Evolutionary conservation across 2,797 vertebrate species (phyloP).

Genomic region (Enteromius treurensis): DNA sequence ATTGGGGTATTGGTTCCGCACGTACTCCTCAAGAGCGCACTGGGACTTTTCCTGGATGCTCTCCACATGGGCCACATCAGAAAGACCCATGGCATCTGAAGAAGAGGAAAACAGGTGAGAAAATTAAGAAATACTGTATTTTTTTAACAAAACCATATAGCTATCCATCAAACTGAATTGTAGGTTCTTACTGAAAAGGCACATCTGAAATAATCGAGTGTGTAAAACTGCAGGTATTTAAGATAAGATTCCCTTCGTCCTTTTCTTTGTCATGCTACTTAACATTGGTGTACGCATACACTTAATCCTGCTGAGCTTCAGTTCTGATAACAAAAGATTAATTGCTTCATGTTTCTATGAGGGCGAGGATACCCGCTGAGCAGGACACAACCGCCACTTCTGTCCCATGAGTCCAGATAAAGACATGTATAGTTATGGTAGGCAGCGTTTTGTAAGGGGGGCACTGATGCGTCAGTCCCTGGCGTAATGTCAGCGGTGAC

Average conservation of each 20-base stretch:
- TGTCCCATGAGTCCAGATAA: conserved; percentile 39
- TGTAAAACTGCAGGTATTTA: conserved; percentile 45
- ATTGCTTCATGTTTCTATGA: conserved; percentile 69
- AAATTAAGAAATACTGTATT: neutral
- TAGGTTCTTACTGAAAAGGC: neutral
- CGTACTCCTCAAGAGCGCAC: conserved; percentile 88
- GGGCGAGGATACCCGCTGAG: conserved; percentile 55
- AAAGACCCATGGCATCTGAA: conserved; percentile 85
- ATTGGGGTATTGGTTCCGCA: conserved; percentile 85
- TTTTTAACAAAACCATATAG: neutral
- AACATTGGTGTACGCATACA: conserved; percentile 65
- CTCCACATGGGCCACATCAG: conserved; percentile 86
- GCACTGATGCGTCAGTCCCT: conserved; percentile 33
- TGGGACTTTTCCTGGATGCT: conserved; percentile 90
- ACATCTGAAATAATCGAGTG: neutral
- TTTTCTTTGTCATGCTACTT: conserved; percentile 62
- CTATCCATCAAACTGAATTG: neutral
- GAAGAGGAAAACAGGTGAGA: conserved; percentile 6
- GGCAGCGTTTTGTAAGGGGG: conserved; percentile 35
- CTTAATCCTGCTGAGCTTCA: conserved; percentile 61
- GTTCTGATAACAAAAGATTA: conserved; percentile 60
- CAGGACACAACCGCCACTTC: conserved; percentile 65
- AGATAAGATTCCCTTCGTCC: conserved; percentile 49
- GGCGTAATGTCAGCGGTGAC: conserved; percentile 43
- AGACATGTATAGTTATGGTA: conserved; percentile 52